Base-by-base conservation (phyloP, 2,888 invertebrate species). In the Cacoxenus indagator region DNA sequence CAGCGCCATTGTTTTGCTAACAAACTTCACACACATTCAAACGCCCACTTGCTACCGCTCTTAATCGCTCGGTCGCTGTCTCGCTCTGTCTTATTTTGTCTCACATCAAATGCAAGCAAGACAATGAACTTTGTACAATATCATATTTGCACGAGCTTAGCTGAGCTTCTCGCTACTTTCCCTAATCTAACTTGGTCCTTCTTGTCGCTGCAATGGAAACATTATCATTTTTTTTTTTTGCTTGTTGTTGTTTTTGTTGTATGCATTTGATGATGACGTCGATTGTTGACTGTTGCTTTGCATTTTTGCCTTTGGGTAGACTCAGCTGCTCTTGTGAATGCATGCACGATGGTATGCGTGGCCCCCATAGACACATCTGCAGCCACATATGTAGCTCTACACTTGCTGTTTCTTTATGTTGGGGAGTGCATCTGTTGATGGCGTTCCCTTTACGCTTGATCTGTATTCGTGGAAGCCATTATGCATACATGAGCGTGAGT, bases 251-350 rank as follows among this genome's bases (percentile, higher is more conserved):
- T 59, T 59, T 14, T 29, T 59, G 73, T 66, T 73, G 72, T 24
- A 62, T 74, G 78, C 70, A 70, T 76, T 71, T 74, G 68, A 78
- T 74, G 80, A 73, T 74, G 80, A 74, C 72, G 65, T 72, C 80
- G 69, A 78, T 76, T 76, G 78, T 73, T 71, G 71, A 78, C 78
- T 73, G 74, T 71, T 66, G 66, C 24, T 29, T 64, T 64, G 51
- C 59, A 22, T 45, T 27, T 31, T 27, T 37, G 27, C 54, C 54
- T 65, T 31, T 48, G 22, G 17, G 55, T 48, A 8, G 5, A n/a
- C 48, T n/a, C 48, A n/a, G 26, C 54, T 26, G n/a, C n/a, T n/a
- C n/a, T n/a, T n/a, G n/a, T n/a, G n/a, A n/a, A n/a, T n/a, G n/a
- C n/a, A 24, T 54, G 22, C 54, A 54, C 2, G 14, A 14, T 14